Evolutionary conservation across 2,888 invertebrate genomes (phyloP), one percentile per base, ranked within the genome.

Genomic region (Napeogenes sylphis): DNA sequence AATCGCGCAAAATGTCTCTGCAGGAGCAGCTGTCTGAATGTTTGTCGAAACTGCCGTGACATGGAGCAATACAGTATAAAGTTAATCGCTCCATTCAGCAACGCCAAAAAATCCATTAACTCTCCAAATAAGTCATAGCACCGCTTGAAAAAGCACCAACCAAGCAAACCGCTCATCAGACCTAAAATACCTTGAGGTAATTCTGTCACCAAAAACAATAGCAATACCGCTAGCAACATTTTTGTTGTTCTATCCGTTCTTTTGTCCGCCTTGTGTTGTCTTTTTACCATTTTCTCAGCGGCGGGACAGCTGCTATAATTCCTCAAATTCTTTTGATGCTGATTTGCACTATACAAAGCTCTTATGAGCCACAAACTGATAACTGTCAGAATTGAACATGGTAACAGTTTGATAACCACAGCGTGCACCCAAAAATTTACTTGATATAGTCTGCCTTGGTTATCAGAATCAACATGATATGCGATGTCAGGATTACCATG

Each of bases 41-140:
- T 95, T 71, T 93, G 93, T 14, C 98, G 92, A 83, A 98, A 98
- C 91, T 98, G 98, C 68, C 96, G 93, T 67, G 97, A 97, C 98
- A 98, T 98, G 59, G 96, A 92, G 77, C 98, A 98, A 82, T 98
- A 98, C 54, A 98, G 91, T 61, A 98, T 95, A 78, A 98, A 98
- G 84, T 98, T 98, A 64, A 98, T 95, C 0, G 97, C 96, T 8
- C 97, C 97, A 83, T 98, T 98, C 73, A 97, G 88, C 63, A 98
- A 92, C 0, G 98, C 98, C 76, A 98, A 84, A 65, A 97, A 94
- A 85, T 98, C 98, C 94, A 98, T 95, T 61, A 97, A 80, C 79
- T 98, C 97, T 1, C 96, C 96, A 68, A 96, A 94, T 55, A 94
- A 91, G 68, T 93, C 92, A 85, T 98, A 98, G 82, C 96, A 97